Conservation (phyloP, 2,888 invertebrate species). For the Dynastes tityus region DNA sequence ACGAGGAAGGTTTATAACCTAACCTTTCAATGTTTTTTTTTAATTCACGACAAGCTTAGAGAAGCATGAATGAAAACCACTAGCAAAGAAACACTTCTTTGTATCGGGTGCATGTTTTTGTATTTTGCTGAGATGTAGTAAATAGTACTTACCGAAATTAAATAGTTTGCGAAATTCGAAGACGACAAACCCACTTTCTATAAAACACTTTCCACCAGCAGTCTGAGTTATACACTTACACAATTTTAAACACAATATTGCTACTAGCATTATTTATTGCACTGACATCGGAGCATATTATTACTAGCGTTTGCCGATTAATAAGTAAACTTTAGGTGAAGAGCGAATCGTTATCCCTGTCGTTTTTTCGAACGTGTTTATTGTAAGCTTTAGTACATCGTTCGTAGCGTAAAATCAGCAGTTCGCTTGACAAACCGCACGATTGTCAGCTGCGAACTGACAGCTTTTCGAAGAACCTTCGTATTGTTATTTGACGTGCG, state of each 20-base stretch:
- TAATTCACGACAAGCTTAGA: background rate
- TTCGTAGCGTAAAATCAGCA: slow-evolving; percentile 55
- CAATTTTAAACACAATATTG: slow-evolving; percentile 66
- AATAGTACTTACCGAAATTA: slow-evolving; percentile 63
- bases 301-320: slow-evolving; percentile 37
- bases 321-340: slow-evolving; percentile 5
- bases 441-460: slow-evolving; percentile 67
- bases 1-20: slow-evolving; percentile 37
- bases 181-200: slow-evolving; percentile 69
- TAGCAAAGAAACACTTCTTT: background rate
- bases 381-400: slow-evolving; percentile 41
- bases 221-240: slow-evolving; percentile 65
- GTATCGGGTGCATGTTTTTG: background rate
- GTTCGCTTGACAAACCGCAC: slow-evolving; percentile 63
- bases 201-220: slow-evolving; percentile 67
- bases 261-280: slow-evolving; percentile 65
- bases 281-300: slow-evolving; percentile 57
- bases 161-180: slow-evolving; percentile 66
- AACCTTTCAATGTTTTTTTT: slow-evolving; percentile 44
- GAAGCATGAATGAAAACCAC: background rate
- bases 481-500: slow-evolving; percentile 32
- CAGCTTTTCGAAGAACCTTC: slow-evolving; percentile 51
- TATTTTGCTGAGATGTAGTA: background rate
- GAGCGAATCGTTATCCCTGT: slow-evolving; percentile 32
- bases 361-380: slow-evolving; percentile 30